Conservation (phyloP, 37 sponge, comb jelly and placozoan species). For the Mnemiopsis leidyi region DNA sequence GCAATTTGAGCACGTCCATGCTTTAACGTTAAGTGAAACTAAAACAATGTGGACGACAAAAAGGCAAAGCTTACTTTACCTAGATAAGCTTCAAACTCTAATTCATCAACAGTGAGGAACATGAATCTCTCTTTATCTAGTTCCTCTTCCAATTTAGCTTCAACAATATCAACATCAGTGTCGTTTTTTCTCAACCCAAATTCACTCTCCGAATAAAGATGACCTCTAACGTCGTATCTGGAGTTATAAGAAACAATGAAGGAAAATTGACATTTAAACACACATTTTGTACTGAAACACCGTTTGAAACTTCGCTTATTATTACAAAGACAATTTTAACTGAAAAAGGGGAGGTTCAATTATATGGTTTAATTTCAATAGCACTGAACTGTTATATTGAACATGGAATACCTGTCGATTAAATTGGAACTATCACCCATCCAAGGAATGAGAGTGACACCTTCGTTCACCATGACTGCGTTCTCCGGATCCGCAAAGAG, state of each 20-base stretch:
- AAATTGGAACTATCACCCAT: conserved; percentile 40
- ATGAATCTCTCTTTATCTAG: conserved; percentile 46
- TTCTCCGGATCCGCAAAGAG: conserved; percentile 17
- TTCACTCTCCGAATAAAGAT: conserved; percentile 46
- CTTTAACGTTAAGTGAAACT: neutral
- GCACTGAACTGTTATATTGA: neutral
- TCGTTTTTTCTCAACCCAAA: conserved; percentile 2
- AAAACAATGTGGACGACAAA: neutral
- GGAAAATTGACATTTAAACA: too few species aligned
- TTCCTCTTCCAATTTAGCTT: neutral
- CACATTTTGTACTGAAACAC: too few species aligned
- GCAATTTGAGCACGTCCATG: neutral
- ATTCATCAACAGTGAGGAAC: conserved; percentile 53
- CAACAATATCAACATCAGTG: conserved; percentile 1
- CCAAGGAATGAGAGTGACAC: conserved; percentile 54
- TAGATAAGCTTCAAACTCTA: conserved; percentile 59
- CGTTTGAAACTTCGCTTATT: too few species aligned
- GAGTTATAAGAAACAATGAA: neutral
- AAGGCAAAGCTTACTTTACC: neutral
- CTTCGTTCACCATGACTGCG: neutral
- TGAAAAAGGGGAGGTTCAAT: neutral
- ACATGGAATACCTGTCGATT: conserved; percentile 58
- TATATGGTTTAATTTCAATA: neutral
- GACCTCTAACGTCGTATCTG: conserved; percentile 65
- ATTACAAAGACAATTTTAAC: too few species aligned